Evolutionary conservation across 2,797 vertebrate genomes (phyloP).

Genomic region (Astyanax mexicanus): DNA sequence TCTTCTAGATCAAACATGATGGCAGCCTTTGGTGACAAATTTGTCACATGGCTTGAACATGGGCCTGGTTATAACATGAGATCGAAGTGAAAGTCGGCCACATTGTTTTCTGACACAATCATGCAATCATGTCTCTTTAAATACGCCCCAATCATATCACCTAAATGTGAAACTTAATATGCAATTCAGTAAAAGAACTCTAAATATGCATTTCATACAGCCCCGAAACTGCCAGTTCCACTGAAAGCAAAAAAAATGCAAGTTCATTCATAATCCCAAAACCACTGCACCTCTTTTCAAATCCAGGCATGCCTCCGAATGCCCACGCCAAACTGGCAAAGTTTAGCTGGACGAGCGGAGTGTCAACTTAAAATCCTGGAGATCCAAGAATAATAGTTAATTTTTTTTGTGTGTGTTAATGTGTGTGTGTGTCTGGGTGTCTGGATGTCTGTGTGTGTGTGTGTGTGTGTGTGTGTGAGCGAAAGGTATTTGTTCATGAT

Average conservation of each 20-base stretch:
- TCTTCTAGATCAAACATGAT: too few relatives aligned
- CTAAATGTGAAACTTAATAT: conserved; percentile 10
- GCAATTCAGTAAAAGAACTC: conserved; percentile 9
- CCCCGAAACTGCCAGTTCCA: background rate
- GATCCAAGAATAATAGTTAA: conserved; percentile 8
- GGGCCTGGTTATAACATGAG: background rate
- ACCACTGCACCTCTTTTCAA: conserved; percentile 8
- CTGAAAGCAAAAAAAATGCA: conserved; percentile 6
- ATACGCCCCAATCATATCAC: background rate
- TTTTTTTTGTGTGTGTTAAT: conserved; percentile 27
- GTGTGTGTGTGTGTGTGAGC: conserved; percentile 30
- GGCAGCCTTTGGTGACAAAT: conserved; percentile 11
- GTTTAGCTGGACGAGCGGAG: conserved; percentile 4
- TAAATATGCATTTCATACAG: background rate
- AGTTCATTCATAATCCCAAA: conserved; percentile 9
- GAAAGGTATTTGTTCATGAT: conserved; percentile 60
- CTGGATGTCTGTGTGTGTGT: conserved; percentile 27
- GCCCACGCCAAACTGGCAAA: background rate
- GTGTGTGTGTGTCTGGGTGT: conserved; percentile 31
- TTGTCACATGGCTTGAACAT: conserved; percentile 10
- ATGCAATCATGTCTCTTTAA: conserved; percentile 2
- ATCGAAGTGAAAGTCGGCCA: background rate
- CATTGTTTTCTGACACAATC: background rate
- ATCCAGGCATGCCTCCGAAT: conserved; percentile 25
- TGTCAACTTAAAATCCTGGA: conserved; percentile 19